Percentiles rank a stretch among this genome's conserved stretches.
Conservation (phyloP, 2,888 invertebrate genomes). For the Andrena hattorfiana region DNA sequence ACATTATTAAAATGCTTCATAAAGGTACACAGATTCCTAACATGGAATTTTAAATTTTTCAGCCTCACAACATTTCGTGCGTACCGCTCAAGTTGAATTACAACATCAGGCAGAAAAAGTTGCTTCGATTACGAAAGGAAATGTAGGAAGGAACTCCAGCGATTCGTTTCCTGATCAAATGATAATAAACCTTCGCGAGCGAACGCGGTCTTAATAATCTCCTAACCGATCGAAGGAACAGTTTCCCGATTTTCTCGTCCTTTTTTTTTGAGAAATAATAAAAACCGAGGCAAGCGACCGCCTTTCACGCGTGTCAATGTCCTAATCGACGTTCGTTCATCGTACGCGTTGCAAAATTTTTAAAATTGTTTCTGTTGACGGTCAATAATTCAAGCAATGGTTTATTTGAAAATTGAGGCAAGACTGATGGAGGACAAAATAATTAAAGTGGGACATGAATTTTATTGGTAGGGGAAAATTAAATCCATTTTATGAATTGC, state of each 20-base stretch:
- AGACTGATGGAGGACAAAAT: no score
- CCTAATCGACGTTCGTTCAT: not conserved
- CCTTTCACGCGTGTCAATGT: conserved; percentile 18
- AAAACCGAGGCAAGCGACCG: not conserved
- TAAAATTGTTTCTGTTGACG: not conserved
- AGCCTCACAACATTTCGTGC: not conserved
- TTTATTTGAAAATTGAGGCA: no score
- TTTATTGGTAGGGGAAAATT: no score
- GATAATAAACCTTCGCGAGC: conserved; percentile 9
- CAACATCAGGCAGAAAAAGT: not conserved
- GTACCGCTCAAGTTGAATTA: not conserved
- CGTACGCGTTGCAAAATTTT: not conserved
- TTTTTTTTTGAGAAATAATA: not conserved
- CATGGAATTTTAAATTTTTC: not conserved
- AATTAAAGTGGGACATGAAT: no score
- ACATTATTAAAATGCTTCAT: not conserved
- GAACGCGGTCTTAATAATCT: conserved; percentile 4
- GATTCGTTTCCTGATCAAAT: conserved; percentile 6
- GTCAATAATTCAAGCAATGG: not conserved
- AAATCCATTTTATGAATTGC: no score
- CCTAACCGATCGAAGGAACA: not conserved
- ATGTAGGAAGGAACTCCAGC: conserved; percentile 8
- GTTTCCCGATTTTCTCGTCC: not conserved
- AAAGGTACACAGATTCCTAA: not conserved
- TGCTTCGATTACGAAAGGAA: not conserved